Evolutionary conservation across 2,888 invertebrate genomes (phyloP).

Genomic region (Ecdyonurus torrentis): DNA sequence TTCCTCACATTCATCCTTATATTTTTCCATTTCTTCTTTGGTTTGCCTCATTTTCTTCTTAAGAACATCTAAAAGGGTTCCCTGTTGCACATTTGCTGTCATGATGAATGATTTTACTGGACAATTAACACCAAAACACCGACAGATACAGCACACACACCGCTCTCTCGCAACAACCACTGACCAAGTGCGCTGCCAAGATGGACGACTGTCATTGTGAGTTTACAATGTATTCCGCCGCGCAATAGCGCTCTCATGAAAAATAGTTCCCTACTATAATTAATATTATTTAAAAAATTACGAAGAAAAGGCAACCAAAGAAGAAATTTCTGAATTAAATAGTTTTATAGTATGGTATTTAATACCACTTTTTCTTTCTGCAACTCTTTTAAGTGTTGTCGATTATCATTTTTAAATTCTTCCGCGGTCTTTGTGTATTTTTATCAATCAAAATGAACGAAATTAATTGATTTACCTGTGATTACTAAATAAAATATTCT

Average conservation of each 20-base stretch:
- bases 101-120: conserved; percentile 31
- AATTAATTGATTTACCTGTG: too few relatives aligned
- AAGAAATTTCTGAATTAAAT: background rate
- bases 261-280: too few relatives aligned
- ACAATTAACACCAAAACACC: background rate
- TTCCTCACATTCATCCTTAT: conserved; percentile 95
- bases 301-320: background rate
- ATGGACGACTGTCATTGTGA: background rate
- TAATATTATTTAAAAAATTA: too few relatives aligned
- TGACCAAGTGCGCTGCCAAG: background rate
- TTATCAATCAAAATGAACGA: background rate
- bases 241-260: background rate
- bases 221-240: background rate
- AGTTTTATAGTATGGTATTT: background rate
- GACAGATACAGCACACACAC: background rate
- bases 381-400: too few relatives aligned
- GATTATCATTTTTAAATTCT: background rate
- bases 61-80: conserved; percentile 86
- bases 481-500: too few relatives aligned
- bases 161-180: background rate
- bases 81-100: conserved; percentile 83
- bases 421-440: background rate
- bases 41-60: conserved; percentile 99
- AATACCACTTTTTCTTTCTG: too few relatives aligned
- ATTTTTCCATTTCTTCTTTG: conserved; percentile 97